Evolutionary conservation across 2,888 invertebrate species (phyloP).

Genomic region (Plebejus anna): DNA sequence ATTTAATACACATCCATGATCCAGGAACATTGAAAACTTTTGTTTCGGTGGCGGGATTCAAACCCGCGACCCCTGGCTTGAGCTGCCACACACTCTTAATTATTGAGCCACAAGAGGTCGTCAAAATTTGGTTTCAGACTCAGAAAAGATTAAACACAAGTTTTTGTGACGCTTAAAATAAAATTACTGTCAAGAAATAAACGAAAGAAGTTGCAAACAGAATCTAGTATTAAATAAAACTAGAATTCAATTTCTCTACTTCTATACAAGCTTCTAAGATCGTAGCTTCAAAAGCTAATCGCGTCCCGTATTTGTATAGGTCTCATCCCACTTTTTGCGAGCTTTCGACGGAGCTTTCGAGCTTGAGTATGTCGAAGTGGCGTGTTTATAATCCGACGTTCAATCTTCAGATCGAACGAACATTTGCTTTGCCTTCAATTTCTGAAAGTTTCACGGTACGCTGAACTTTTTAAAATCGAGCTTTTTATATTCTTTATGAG

Average conservation of each 20-base stretch:
- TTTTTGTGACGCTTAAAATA: too few species aligned
- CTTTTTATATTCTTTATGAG: not conserved
- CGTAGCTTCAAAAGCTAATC: constrained; percentile 8
- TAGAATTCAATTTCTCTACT: not conserved
- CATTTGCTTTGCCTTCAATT: constrained; percentile 9
- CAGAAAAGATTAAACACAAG: too few species aligned
- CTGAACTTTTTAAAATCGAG: not conserved
- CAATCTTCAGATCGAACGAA: constrained; percentile 14
- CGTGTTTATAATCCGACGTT: constrained; percentile 9
- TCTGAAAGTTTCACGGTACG: constrained; percentile 2
- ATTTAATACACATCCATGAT: too few species aligned
- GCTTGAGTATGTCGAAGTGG: constrained; percentile 17
- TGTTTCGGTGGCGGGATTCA: too few species aligned
- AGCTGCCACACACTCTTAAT: too few species aligned
- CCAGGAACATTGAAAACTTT: too few species aligned
- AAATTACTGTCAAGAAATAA: too few species aligned
- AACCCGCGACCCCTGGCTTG: too few species aligned
- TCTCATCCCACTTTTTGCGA: constrained; percentile 8
- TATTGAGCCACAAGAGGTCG: too few species aligned
- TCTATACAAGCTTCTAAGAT: not conserved
- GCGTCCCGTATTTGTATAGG: constrained; percentile 1
- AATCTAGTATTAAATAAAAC: not conserved
- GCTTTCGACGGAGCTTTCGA: constrained; percentile 1
- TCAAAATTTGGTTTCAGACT: too few species aligned
- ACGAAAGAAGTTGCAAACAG: not conserved